Percentiles rank a stretch among this genome's conserved stretches.
Evolutionary conservation across 2,797 vertebrate species (phyloP).

Genomic region (Pangasius macronema): DNA sequence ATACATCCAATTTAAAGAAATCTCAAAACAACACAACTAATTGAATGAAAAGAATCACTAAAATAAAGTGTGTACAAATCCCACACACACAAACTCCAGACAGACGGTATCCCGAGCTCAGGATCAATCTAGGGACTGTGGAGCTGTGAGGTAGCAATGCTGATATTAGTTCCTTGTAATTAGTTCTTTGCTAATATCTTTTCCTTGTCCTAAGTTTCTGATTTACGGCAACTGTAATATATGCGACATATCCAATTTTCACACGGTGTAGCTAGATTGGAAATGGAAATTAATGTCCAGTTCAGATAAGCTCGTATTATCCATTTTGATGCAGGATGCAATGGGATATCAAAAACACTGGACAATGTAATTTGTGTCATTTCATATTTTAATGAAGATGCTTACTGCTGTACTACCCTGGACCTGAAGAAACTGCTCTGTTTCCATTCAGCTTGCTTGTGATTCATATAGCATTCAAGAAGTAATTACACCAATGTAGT

Average conservation of each 20-base stretch:
- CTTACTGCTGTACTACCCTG: background rate
- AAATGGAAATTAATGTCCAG: background rate
- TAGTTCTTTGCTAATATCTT: background rate
- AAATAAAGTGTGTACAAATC: background rate
- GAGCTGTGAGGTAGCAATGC: background rate
- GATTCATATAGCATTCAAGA: conserved; percentile 50
- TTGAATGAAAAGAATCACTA: background rate
- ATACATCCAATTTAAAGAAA: background rate
- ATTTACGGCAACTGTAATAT: background rate
- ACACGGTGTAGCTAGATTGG: background rate
- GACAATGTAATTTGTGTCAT: background rate
- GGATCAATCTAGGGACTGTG: background rate
- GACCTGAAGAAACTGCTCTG: conserved; percentile 7
- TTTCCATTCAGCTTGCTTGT: conserved; percentile 69
- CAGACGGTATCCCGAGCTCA: background rate
- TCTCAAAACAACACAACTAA: background rate
- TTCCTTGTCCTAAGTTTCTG: background rate
- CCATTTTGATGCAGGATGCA: background rate
- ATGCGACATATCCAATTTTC: background rate
- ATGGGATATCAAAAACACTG: background rate
- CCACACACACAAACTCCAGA: background rate
- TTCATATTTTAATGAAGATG: conserved; percentile 3
- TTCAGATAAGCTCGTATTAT: background rate
- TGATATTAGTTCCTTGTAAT: background rate
- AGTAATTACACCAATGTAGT: conserved; percentile 46